Percentiles rank a stretch among this genome's conserved stretches.
These are phyloP conservation scores for Lochmaea capreae DNA, from an alignment of 2,888 invertebrate genomes.

Conservation along the genomic window DNA sequence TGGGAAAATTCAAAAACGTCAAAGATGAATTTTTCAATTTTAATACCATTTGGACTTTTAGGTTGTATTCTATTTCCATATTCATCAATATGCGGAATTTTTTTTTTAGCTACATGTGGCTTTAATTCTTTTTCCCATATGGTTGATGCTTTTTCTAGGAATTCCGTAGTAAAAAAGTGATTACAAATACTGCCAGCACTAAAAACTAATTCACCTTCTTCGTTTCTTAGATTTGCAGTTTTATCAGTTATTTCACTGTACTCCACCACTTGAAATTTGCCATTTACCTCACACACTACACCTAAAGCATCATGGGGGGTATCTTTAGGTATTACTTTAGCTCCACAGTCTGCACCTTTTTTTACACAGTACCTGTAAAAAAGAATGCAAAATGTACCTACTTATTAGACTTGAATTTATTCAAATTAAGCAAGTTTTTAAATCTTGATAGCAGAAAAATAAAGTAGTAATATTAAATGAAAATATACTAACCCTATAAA, in stretches of 20 bases:
- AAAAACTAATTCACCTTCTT: slow-evolving; percentile 86
- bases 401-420: too few species aligned
- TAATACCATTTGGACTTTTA: slow-evolving; percentile 91
- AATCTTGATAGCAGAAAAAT: neutral
- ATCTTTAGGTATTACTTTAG: slow-evolving; percentile 94
- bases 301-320: slow-evolving; percentile 94
- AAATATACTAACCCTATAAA: slow-evolving; percentile 78
- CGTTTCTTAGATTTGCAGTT: slow-evolving; percentile 83
- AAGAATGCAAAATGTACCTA: neutral
- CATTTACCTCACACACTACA: slow-evolving; percentile 93
- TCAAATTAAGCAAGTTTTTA: too few species aligned
- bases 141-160: slow-evolving; percentile 79
- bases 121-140: slow-evolving; percentile 81
- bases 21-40: slow-evolving; percentile 99
- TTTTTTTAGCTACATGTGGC: slow-evolving; percentile 96
- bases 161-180: slow-evolving; percentile 92
- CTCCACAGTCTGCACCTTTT: slow-evolving; percentile 93
- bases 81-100: slow-evolving; percentile 86
- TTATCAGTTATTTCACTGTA: slow-evolving; percentile 95
- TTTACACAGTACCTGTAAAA: slow-evolving; percentile 78
- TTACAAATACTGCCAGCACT: slow-evolving; percentile 98
- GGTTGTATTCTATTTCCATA: slow-evolving; percentile 80
- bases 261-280: slow-evolving; percentile 92
- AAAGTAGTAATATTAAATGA: neutral
- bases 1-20: slow-evolving; percentile 96